Conservation (phyloP, 2,113 vertebrate genomes). For the Rhineura floridana region DNA sequence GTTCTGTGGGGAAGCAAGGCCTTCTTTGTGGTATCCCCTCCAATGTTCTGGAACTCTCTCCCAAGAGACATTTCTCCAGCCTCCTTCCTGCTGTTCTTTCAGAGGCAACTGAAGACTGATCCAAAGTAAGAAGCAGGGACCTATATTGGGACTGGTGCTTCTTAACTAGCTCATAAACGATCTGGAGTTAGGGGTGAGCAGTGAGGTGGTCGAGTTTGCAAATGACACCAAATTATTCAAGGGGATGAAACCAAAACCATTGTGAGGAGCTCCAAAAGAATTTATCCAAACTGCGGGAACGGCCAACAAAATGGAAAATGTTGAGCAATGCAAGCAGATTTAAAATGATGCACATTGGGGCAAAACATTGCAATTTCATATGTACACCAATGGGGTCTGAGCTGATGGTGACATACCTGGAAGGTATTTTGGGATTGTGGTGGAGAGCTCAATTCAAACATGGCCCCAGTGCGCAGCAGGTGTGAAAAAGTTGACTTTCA, state of each 20-base stretch:
- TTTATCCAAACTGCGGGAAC: too few relatives aligned
- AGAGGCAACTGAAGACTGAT: neutral
- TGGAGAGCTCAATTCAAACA: too few relatives aligned
- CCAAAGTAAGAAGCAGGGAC: neutral
- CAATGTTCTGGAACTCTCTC: neutral
- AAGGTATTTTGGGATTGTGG: too few relatives aligned
- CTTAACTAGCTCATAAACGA: neutral
- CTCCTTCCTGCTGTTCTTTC: neutral
- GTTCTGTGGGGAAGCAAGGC: neutral
- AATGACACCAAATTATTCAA: neutral
- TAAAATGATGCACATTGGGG: too few relatives aligned
- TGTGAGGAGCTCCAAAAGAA: too few relatives aligned
- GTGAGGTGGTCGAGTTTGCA: neutral
- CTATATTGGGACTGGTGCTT: neutral
- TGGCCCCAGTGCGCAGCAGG: too few relatives aligned
- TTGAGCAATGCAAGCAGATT: too few relatives aligned
- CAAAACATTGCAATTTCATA: too few relatives aligned
- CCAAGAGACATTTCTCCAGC: neutral
- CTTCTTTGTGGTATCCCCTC: neutral
- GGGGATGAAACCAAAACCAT: neutral
- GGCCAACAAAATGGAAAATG: too few relatives aligned
- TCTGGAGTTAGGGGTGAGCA: neutral
- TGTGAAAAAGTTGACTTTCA: too few relatives aligned
- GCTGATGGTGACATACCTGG: too few relatives aligned
- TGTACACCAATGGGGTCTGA: too few relatives aligned